These are phyloP conservation scores for Antidorcas marsupialis DNA, from an alignment of 2,113 vertebrate species.

Conservation along the genomic window DNA sequence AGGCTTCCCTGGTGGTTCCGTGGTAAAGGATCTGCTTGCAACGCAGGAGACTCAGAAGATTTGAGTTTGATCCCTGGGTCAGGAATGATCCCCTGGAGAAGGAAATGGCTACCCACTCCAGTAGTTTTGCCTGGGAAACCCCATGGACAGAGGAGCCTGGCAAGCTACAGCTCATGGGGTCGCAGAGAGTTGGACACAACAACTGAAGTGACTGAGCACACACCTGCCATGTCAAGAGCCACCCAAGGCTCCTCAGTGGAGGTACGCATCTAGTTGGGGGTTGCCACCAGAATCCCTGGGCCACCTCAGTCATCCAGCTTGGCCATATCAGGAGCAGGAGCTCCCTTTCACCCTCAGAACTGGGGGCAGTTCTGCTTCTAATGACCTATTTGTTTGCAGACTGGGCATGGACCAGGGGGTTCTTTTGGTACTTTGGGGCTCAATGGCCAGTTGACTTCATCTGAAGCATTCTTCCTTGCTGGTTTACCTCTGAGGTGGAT, in stretches of 20 bases:
- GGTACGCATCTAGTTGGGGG: not conserved
- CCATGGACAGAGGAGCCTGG: not conserved
- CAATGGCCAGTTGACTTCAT: not conserved
- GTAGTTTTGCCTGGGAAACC: not conserved
- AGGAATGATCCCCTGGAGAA: not conserved
- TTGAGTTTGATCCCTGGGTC: not conserved
- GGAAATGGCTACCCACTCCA: not conserved
- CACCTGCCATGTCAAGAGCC: not conserved
- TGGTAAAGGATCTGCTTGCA: not conserved
- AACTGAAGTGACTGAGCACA: not conserved
- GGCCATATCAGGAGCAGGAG: not conserved
- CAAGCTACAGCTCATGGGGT: not conserved
- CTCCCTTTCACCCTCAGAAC: not conserved
- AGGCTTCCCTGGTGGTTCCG: not conserved
- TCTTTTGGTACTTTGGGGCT: not conserved
- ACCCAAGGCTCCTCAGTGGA: not conserved
- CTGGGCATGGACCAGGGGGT: not conserved
- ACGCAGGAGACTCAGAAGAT: not conserved
- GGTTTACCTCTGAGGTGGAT: not conserved
- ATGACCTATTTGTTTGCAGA: not conserved
- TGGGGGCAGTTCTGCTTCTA: not conserved
- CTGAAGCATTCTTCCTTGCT: not conserved
- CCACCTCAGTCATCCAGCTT: not conserved
- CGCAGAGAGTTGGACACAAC: not conserved
- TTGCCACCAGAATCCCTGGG: not conserved